Conservation (phyloP, 2,888 invertebrate genomes). For the Macrosiphum euphorbiae region DNA sequence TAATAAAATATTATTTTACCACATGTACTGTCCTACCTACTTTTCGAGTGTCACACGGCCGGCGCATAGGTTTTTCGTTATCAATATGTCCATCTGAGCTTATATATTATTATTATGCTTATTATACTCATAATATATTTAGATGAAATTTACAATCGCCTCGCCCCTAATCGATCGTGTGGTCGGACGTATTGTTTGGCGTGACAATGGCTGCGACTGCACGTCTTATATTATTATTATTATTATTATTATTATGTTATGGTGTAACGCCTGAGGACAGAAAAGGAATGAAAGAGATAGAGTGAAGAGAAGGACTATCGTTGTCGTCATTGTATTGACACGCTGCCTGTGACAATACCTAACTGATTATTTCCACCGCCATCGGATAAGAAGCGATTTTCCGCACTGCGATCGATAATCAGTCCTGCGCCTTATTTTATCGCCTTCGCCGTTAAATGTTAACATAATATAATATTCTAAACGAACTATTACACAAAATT, state of each 20-base stretch:
- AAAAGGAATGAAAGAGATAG: neutral
- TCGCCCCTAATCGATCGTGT: neutral
- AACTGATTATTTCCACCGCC: slow-evolving; percentile 17
- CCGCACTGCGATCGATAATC: neutral
- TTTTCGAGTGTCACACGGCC: neutral
- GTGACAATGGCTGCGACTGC: neutral
- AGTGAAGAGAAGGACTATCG: neutral
- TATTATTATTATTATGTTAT: neutral
- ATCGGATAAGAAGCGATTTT: neutral
- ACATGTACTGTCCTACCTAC: too few relatives aligned
- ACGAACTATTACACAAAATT: neutral
- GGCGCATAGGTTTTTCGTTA: neutral
- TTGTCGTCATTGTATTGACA: neutral
- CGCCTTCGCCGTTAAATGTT: neutral
- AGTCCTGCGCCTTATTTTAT: neutral
- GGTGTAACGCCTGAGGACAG: neutral
- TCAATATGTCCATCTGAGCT: neutral
- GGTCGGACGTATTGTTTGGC: neutral
- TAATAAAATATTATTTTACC: neutral
- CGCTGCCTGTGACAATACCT: neutral
- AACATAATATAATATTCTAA: neutral
- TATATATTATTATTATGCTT: neutral
- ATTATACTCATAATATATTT: neutral
- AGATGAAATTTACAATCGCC: neutral
- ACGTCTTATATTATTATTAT: neutral